Percentiles rank a stretch among this genome's conserved stretches.
phyloP scores from a whole-genome alignment of 2,888 invertebrate species.

The Ommatoiulus sabulosus region DNA sequence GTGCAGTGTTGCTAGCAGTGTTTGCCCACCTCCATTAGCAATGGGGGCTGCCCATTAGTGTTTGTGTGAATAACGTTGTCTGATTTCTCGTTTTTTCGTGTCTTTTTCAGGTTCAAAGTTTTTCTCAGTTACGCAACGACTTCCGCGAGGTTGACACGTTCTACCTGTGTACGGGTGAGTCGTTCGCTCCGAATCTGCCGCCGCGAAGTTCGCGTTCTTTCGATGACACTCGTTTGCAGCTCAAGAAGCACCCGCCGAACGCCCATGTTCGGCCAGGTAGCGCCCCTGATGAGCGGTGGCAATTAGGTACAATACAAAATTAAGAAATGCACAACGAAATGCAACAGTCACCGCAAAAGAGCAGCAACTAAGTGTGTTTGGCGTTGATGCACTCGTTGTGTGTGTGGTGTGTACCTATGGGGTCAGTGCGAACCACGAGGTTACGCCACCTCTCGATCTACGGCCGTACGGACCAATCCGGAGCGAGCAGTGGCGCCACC shows the following conservation, averaged over 20 bases:
- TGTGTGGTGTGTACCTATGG: background rate
- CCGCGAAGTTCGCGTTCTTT: conserved; percentile 58
- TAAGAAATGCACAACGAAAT: no score
- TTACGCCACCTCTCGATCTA: no score
- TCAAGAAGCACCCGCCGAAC: background rate
- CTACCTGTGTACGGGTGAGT: conserved; percentile 74
- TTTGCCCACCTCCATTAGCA: no score
- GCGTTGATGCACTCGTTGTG: conserved; percentile 3
- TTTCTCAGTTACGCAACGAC: conserved; percentile 92
- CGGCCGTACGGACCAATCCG: no score
- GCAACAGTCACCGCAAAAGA: background rate
- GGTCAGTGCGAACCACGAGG: no score
- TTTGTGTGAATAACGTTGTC: no score
- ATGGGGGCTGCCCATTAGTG: no score
- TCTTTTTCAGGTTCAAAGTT: conserved; percentile 82
- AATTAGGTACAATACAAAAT: conserved; percentile 45
- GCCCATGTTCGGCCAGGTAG: conserved; percentile 51
- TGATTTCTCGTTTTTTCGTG: conserved; percentile 52
- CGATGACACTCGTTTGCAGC: conserved; percentile 50
- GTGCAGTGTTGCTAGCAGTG: no score
- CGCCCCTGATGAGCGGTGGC: conserved; percentile 51
- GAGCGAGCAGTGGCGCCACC: no score
- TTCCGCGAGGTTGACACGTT: conserved; percentile 93
- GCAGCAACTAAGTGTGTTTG: background rate
- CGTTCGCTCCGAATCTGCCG: conserved; percentile 42